phyloP scores from a whole-genome alignment of 2,113 vertebrate species.

The Anoura caudifer region DNA sequence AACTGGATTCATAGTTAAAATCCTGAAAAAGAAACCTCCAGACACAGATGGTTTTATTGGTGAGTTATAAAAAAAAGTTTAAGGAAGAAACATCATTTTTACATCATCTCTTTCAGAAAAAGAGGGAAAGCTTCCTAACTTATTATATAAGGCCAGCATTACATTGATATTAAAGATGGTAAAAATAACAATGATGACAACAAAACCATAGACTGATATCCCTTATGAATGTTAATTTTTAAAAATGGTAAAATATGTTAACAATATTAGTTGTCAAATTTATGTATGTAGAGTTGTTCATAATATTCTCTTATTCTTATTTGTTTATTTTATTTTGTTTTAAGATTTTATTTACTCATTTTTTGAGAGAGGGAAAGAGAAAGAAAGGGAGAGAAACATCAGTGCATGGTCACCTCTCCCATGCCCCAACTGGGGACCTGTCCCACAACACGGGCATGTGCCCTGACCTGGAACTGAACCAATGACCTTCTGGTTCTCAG shows the following conservation, averaged over 20 bases:
- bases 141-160: not conserved
- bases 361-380: too few species aligned
- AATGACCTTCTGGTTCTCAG: too few species aligned
- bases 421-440: too few species aligned
- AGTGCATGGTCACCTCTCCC: too few species aligned
- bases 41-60: not conserved
- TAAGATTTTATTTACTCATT: too few species aligned
- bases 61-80: constrained; percentile 4
- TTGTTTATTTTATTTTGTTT: too few species aligned
- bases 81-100: constrained; percentile 10
- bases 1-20: not conserved
- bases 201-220: not conserved
- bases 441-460: too few species aligned
- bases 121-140: not conserved
- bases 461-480: too few species aligned
- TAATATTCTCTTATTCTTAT: not conserved
- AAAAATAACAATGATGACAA: not conserved
- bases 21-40: not conserved
- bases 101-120: not conserved
- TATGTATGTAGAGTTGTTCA: not conserved
- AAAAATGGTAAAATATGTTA: not conserved
- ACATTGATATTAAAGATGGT: not conserved
- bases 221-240: not conserved
- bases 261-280: not conserved
- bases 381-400: too few species aligned